Evolutionary conservation across 1,140 invertebrate species (phyloP).

Genomic region (Coptotermes formosanus): DNA sequence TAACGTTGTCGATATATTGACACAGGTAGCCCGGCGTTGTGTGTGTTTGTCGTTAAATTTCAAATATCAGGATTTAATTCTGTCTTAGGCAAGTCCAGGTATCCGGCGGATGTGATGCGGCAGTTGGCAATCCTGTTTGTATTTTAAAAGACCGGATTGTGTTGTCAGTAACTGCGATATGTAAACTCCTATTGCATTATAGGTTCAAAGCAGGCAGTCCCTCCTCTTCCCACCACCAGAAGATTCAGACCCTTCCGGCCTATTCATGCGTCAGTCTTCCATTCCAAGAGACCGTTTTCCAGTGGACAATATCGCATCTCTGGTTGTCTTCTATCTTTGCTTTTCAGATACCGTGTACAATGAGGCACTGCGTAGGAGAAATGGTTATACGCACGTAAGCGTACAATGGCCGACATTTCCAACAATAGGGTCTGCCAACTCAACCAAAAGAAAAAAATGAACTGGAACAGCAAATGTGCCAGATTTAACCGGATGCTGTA

Average conservation of each 20-base stretch:
- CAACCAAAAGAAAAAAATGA: not conserved
- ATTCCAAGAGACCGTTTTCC: not conserved
- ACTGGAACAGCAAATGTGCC: not conserved
- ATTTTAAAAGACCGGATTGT: not conserved
- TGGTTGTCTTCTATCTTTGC: not conserved
- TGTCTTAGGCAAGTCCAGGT: not conserved
- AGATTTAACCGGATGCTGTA: not conserved
- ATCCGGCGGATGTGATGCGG: not conserved
- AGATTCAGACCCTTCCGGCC: conserved; percentile 45
- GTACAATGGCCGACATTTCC: conserved; percentile 3
- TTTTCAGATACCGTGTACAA: not conserved
- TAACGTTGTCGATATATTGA: too few relatives aligned
- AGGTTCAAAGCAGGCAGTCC: not conserved
- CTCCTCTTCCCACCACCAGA: conserved; percentile 53
- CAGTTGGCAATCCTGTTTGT: not conserved
- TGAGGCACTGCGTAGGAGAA: not conserved
- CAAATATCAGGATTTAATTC: not conserved
- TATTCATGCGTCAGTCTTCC: conserved; percentile 15
- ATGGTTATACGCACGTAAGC: not conserved
- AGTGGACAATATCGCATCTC: conserved; percentile 15
- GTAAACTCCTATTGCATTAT: not conserved
- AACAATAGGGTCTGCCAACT: not conserved
- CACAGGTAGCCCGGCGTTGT: too few relatives aligned
- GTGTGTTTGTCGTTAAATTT: too few relatives aligned
- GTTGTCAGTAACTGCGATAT: not conserved